Conservation (phyloP, 2,797 vertebrate species). For the Setipinna tenuifilis region DNA sequence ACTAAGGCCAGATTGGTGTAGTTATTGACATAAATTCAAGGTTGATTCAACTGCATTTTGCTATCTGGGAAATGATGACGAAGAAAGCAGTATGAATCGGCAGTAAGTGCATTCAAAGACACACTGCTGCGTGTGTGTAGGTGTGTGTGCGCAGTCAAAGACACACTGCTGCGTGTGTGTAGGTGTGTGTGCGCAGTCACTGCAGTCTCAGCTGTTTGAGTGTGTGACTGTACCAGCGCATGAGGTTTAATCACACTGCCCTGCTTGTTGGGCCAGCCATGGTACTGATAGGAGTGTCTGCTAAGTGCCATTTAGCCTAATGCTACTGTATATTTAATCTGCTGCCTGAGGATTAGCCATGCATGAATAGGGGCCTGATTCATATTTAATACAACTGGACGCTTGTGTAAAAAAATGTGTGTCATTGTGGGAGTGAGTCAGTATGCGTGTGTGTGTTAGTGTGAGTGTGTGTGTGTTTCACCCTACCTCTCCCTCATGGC, state of each 20-base stretch:
- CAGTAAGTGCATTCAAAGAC: too few relatives aligned
- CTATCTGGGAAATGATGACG: too few relatives aligned
- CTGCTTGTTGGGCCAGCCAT: neutral
- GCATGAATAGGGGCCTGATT: neutral
- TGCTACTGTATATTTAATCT: neutral
- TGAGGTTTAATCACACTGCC: neutral
- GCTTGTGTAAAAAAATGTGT: neutral
- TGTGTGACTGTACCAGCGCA: neutral
- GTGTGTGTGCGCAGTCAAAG: too few relatives aligned
- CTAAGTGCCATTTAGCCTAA: neutral
- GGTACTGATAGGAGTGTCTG: neutral
- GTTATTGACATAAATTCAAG: too few relatives aligned
- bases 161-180: neutral
- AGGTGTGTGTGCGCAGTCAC: neutral
- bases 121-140: neutral
- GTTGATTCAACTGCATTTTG: too few relatives aligned
- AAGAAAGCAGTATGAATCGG: too few relatives aligned
- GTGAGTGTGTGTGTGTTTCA: neutral
- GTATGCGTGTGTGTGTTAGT: neutral
- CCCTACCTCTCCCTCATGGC: too few relatives aligned
- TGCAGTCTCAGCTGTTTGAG: conserved; percentile 18
- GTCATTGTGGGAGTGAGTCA: neutral
- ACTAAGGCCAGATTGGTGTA: too few relatives aligned
- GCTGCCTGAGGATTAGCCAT: neutral
- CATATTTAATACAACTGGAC: neutral